Evolutionary conservation across 2,888 invertebrate genomes (phyloP).

Genomic region (Agriopis leucophaearia): DNA sequence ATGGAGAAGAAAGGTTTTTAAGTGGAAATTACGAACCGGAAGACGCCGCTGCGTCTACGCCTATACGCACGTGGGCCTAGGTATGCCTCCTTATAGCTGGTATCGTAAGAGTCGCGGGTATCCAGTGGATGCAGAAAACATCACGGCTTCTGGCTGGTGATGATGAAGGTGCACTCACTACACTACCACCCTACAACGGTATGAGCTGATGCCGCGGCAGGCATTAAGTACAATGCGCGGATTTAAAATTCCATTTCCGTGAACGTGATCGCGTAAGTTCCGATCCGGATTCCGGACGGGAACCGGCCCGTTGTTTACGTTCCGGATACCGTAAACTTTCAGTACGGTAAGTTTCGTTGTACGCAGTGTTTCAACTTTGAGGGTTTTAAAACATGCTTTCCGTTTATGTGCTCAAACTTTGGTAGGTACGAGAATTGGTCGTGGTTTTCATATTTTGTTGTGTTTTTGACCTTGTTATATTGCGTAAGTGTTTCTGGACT

Average conservation of each 20-base stretch:
- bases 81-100: too few species aligned
- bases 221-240: conserved; percentile 69
- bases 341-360: conserved; percentile 14
- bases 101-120: too few species aligned
- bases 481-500: too few species aligned
- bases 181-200: conserved; percentile 8
- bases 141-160: too few species aligned
- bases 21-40: too few species aligned
- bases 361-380: conserved; percentile 37
- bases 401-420: too few species aligned
- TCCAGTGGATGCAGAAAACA: too few species aligned
- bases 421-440: not conserved
- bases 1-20: too few species aligned
- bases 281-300: conserved; percentile 64
- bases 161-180: conserved; percentile 10
- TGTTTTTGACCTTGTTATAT: too few species aligned
- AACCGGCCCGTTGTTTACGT: conserved; percentile 51
- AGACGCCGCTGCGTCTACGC: too few species aligned
- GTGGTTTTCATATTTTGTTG: too few species aligned
- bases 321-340: conserved; percentile 45
- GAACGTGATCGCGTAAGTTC: conserved; percentile 74
- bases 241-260: conserved; percentile 84
- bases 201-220: conserved; percentile 38
- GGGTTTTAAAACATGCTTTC: not conserved
- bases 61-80: too few species aligned